A percentile compares a stretch with the other conserved stretches of the same genome.
These are phyloP conservation scores for Ficedula albicollis DNA, from an alignment of 2,797 vertebrate species.

Conservation along the genomic window DNA sequence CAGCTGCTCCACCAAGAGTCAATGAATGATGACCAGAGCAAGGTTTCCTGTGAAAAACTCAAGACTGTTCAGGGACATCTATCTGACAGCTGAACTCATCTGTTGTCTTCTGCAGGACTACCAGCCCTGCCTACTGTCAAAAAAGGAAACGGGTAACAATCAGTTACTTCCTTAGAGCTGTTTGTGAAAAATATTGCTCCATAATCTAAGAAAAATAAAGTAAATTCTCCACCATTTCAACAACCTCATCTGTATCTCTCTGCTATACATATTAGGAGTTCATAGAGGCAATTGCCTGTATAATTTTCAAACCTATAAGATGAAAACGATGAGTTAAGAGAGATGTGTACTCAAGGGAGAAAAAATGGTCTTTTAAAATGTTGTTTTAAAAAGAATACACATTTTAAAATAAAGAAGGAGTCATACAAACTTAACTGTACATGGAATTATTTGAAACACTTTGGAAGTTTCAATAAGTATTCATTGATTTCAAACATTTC, in stretches of 20 bases:
- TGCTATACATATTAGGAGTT: neutral
- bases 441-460: neutral
- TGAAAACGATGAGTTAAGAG: neutral
- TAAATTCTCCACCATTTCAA: slow-evolving; percentile 10
- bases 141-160: neutral
- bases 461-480: neutral
- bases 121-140: neutral
- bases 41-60: neutral
- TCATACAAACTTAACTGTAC: neutral
- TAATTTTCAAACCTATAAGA: neutral
- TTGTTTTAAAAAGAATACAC: neutral
- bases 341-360: fast-evolving
- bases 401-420: neutral
- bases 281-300: neutral
- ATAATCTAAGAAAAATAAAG: neutral
- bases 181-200: neutral
- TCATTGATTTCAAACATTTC: neutral
- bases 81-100: neutral
- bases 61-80: neutral
- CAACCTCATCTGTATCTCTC: neutral
- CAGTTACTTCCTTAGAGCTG: neutral
- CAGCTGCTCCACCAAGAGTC: neutral
- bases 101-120: neutral
- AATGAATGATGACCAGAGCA: neutral
- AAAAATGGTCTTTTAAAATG: neutral